phyloP scores from a whole-genome alignment of 2,113 vertebrate species.

The Lethenteron camtschaticum region DNA sequence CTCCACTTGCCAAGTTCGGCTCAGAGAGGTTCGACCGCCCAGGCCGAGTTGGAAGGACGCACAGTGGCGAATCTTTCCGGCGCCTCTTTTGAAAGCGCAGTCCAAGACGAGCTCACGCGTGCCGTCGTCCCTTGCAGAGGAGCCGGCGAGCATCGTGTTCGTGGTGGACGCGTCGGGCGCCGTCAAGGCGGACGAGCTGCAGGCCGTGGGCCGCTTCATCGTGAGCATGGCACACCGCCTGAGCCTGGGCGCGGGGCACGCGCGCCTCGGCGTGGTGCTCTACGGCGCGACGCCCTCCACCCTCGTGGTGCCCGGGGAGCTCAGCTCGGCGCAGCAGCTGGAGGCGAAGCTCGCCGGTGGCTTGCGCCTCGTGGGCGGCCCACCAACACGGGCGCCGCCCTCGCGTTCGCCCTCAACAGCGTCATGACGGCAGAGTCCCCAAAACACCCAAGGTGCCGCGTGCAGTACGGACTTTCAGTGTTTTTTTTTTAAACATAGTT shows the following conservation, averaged over 20 bases:
- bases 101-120: no score
- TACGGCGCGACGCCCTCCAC: not conserved
- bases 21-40: no score
- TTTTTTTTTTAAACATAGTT: no score
- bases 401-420: not conserved
- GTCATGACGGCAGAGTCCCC: not conserved
- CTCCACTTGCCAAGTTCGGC: no score
- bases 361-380: not conserved
- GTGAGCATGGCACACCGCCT: not conserved
- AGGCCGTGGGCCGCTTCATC: not conserved
- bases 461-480: no score
- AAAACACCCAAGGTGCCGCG: no score
- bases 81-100: no score
- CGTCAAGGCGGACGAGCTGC: constrained; percentile 1
- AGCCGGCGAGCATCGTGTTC: not conserved
- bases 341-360: not conserved
- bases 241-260: not conserved
- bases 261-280: constrained; percentile 3
- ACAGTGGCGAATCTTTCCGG: no score
- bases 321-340: not conserved
- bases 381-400: constrained; percentile 4
- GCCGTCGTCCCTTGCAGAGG: not conserved
- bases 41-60: no score
- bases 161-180: not conserved
- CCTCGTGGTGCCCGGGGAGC: not conserved